Base-by-base conservation (phyloP, 2,888 invertebrate genomes). In the Hemaris fuciformis region DNA sequence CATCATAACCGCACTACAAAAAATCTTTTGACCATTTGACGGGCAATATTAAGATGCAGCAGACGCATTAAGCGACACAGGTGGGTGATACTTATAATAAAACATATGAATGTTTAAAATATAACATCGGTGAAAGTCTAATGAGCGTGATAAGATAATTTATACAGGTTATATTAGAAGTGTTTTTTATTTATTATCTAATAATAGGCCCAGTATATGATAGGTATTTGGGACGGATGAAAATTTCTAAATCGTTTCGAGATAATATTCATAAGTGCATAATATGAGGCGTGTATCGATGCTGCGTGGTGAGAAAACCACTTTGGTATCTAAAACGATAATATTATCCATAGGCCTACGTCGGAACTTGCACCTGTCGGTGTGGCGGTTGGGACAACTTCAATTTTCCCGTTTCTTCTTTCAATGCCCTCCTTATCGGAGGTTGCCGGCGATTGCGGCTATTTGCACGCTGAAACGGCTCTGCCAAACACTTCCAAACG, bases 121-220 rank as follows among this genome's bases (percentile, higher is more conserved):
- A 74, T 76, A 70, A 67, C 75, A 72, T 66, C 69, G 79, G 83
- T 80, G 85, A 87, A 87, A 85, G 87, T 86, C 75, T 76, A 74
- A 77, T 74, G 74, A 75, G 74, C 64, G 62, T 76, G 85, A 84
- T 83, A 86, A 82, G 77, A 66, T 76, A 81, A 81, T 78, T 73
- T 76, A 77, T 80, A 66, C 71, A 74, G 70, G 69, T 73, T 68
- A 70, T 72, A 71, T 72, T 74, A 66, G 67, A 78, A n/a, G n/a
- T 71, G 73, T 75, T 69, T 76, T 76, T 64, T 65, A 76, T 74
- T 74, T 74, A 66, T 71, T 65, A 42, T 53, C 27, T 42, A 70
- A 70, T 70, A 68, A 70, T 66, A 60, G 63, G 57, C 56, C 62
- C 48, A 59, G 59, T 42, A 42, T 20, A 42, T 22, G 31, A 31